Evolutionary conservation across 2,113 vertebrate species (phyloP).

Genomic region (Seriola quinqueradiata): DNA sequence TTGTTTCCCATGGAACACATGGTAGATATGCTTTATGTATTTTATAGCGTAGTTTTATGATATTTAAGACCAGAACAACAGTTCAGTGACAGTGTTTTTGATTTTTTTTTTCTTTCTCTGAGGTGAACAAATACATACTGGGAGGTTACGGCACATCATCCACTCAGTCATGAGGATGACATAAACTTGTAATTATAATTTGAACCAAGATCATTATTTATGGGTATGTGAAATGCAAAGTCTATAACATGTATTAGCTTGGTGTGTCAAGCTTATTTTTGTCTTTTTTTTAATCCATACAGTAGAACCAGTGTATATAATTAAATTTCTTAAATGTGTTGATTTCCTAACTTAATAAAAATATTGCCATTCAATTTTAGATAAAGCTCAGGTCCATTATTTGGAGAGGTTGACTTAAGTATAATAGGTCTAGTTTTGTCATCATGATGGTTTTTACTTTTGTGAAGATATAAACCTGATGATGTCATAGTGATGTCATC

Average conservation of each 20-base stretch:
- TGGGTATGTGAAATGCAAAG: conserved; percentile 58
- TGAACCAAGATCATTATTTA: conserved; percentile 67
- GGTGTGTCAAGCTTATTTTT: conserved; percentile 71
- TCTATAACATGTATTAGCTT: conserved; percentile 65
- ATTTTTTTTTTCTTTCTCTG: conserved; percentile 27
- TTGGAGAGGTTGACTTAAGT: background rate
- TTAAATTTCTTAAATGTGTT: conserved; percentile 77
- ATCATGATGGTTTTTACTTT: too few relatives aligned
- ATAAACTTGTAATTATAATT: conserved; percentile 58
- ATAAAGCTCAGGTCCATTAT: background rate
- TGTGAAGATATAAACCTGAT: background rate
- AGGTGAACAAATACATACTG: conserved; percentile 61
- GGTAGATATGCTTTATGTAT: conserved; percentile 67
- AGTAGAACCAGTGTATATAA: conserved; percentile 74
- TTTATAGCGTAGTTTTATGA: conserved; percentile 60
- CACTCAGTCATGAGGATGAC: conserved; percentile 23
- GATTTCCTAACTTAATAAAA: conserved; percentile 82
- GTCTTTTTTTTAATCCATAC: conserved; percentile 67
- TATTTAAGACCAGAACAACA: conserved; percentile 59
- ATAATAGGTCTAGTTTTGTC: background rate
- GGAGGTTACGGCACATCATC: conserved; percentile 47
- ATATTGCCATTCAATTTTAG: conserved; percentile 70
- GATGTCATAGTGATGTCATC: background rate
- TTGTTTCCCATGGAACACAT: conserved; percentile 82
- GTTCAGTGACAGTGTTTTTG: conserved; percentile 43